These are phyloP conservation scores for Mormyrus lacerda DNA, from an alignment of 2,113 vertebrate genomes.

Conservation along the genomic window DNA sequence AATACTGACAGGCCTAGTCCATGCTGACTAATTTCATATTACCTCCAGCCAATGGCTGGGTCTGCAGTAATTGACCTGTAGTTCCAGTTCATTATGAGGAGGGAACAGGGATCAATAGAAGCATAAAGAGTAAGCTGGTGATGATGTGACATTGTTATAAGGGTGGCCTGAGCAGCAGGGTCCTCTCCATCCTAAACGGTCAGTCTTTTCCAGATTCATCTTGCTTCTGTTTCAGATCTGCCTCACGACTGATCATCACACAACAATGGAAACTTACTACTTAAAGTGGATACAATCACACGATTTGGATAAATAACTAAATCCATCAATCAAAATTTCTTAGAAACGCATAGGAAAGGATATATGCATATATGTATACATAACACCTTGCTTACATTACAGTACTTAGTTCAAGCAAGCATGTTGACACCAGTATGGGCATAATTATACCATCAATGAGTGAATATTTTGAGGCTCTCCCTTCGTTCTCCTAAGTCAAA, in stretches of 20 bases:
- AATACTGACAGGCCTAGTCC: slow-evolving; percentile 91
- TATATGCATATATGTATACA: neutral
- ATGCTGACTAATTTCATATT: slow-evolving; percentile 97
- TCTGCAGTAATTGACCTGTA: slow-evolving; percentile 86
- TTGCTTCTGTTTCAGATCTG: slow-evolving; percentile 85
- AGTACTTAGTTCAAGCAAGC: neutral
- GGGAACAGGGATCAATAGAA: slow-evolving; percentile 73
- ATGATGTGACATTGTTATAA: neutral
- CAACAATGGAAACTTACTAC: neutral
- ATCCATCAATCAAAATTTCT: neutral
- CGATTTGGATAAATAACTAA: neutral
- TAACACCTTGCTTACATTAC: neutral
- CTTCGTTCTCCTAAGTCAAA: neutral
- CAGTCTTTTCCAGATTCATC: slow-evolving; percentile 50
- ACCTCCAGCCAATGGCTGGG: slow-evolving; percentile 83
- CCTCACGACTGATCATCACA: slow-evolving; percentile 88
- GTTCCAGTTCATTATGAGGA: slow-evolving; percentile 90
- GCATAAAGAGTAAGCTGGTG: slow-evolving; percentile 59
- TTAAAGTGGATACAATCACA: neutral
- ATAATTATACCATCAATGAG: neutral
- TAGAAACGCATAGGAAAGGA: neutral
- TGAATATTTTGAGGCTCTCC: neutral
- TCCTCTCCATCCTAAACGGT: neutral
- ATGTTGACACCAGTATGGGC: neutral
- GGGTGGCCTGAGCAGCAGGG: neutral